Base-by-base conservation (phyloP, 1,140 invertebrate genomes). In the Philopotamus ludificatus region DNA sequence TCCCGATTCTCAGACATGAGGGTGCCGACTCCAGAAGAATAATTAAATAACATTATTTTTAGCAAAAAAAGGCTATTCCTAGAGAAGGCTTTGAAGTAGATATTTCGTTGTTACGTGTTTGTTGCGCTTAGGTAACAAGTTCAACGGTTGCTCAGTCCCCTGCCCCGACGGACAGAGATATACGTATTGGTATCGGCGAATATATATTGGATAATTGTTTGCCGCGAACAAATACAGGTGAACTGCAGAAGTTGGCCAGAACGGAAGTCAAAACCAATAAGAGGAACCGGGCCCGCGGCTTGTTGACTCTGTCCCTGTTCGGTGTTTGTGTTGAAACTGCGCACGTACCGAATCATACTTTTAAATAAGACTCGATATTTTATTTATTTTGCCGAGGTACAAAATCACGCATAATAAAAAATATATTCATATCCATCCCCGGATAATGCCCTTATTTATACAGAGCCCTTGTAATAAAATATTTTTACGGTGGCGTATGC, bases 181-280 rank as follows among this genome's bases (percentile, higher is more conserved):
- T n/a, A n/a, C n/a, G n/a, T n/a, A n/a, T n/a, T n/a, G n/a, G n/a
- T n/a, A n/a, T n/a, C n/a, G n/a, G n/a, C n/a, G n/a, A n/a, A n/a
- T n/a, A 39, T 34, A 57, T 42, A 57, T 39, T 34, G 50, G 50
- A 53, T 57, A 57, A 57, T 57, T 39, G 54, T 57, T 57, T 57
- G 54, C 20, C 34, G 2, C n/a, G 39, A 28, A 57, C 34, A 57
- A 57, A 57, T 22, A 53, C 54, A 57, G 39, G 54, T 53, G 54
- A 55, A 34, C 53, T 55, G 28, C n/a, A 39, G 12, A 10, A 21
- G 47, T 20, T 4, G 47, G 9, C 15, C 9, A 4, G 28, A 34
- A 57, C 54, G 54, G 54, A 57, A 57, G 54, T 57, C 54, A 57
- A 57, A 57, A 57, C 54, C 54, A 57, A 57, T 57, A 57, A 57